These are phyloP conservation scores for Aphrocallistes beatrix DNA, from an alignment of 37 sponge, comb jelly and placozoan species.

Conservation along the genomic window DNA sequence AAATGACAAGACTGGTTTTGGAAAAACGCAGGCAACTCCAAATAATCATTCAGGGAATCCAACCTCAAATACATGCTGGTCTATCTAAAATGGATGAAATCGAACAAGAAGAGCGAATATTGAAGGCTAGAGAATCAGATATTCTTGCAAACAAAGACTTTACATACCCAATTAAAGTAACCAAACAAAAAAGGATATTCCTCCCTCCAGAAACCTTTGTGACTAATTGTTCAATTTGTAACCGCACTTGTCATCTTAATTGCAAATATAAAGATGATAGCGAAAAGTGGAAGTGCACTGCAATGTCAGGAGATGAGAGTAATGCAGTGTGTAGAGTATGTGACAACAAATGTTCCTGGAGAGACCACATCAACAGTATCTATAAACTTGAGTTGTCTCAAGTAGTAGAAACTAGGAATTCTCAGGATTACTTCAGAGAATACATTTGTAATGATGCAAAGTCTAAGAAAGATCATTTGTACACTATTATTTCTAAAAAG, in stretches of 20 bases:
- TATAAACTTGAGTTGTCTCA: constrained; percentile 38
- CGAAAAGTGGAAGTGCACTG: constrained; percentile 41
- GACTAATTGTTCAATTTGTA: constrained; percentile 55
- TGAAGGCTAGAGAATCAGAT: constrained; percentile 32
- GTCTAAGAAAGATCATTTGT: neutral
- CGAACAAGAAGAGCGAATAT: constrained; percentile 28
- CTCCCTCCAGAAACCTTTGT: constrained; percentile 31
- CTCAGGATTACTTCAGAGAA: constrained; percentile 24
- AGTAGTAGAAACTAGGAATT: constrained; percentile 32
- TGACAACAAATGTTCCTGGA: constrained; percentile 43
- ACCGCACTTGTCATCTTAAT: constrained; percentile 50
- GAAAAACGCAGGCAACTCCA: constrained; percentile 40
- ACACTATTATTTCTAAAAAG: neutral
- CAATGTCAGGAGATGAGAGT: constrained; percentile 30
- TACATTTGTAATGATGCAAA: neutral
- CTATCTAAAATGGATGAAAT: constrained; percentile 38
- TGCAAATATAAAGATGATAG: constrained; percentile 37
- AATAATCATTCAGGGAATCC: constrained; percentile 25
- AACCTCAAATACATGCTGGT: constrained; percentile 27
- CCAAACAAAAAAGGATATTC: constrained; percentile 24
- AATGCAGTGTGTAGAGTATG: constrained; percentile 38
- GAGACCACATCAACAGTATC: constrained; percentile 36
- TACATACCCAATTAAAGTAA: constrained; percentile 26
- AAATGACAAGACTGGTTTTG: constrained; percentile 44
- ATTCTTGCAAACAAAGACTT: constrained; percentile 40